A percentile compares a stretch with the other conserved stretches of the same genome.
phyloP scores from a whole-genome alignment of 2,797 vertebrate species.

The Lates japonicus region DNA sequence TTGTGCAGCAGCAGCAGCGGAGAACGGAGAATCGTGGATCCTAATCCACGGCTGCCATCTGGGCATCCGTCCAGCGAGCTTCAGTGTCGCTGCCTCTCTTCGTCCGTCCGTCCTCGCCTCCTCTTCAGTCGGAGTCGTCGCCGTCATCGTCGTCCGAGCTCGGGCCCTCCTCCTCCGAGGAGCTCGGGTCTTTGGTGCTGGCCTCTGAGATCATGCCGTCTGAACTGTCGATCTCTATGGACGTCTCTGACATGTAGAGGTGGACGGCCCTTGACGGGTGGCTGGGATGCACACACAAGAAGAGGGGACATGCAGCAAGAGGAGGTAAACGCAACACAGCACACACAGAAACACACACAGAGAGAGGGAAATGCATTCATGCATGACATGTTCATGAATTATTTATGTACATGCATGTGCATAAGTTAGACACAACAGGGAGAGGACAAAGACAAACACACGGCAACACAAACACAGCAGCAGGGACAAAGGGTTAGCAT shows the following conservation, averaged over 20 bases:
- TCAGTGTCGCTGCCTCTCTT: slow-evolving; percentile 28
- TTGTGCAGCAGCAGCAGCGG: slow-evolving; percentile 10
- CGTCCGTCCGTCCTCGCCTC: slow-evolving; percentile 23
- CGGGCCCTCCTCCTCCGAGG: slow-evolving; percentile 66
- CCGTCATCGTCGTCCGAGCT: slow-evolving; percentile 48
- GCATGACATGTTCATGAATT: slow-evolving; percentile 56
- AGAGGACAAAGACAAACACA: slow-evolving; percentile 52
- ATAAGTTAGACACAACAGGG: slow-evolving; percentile 24
- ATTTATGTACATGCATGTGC: slow-evolving; percentile 46
- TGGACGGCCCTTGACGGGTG: slow-evolving; percentile 70
- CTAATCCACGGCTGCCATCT: neutral
- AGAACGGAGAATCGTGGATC: neutral
- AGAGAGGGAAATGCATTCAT: slow-evolving; percentile 42
- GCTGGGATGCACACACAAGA: slow-evolving; percentile 66
- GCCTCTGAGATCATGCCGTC: slow-evolving; percentile 80
- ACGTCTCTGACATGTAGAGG: slow-evolving; percentile 73
- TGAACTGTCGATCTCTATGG: slow-evolving; percentile 80
- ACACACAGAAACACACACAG: slow-evolving; percentile 31
- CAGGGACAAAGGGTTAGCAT: slow-evolving; percentile 59
- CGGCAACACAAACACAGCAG: slow-evolving; percentile 50
- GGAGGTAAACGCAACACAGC: slow-evolving; percentile 25
- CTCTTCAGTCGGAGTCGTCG: slow-evolving; percentile 68
- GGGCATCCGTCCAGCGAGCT: slow-evolving; percentile 18
- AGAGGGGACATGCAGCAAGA: slow-evolving; percentile 44
- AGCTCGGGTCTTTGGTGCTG: slow-evolving; percentile 75